Conservation (phyloP, 2,113 vertebrate genomes). For the Corydoras maculifer region DNA sequence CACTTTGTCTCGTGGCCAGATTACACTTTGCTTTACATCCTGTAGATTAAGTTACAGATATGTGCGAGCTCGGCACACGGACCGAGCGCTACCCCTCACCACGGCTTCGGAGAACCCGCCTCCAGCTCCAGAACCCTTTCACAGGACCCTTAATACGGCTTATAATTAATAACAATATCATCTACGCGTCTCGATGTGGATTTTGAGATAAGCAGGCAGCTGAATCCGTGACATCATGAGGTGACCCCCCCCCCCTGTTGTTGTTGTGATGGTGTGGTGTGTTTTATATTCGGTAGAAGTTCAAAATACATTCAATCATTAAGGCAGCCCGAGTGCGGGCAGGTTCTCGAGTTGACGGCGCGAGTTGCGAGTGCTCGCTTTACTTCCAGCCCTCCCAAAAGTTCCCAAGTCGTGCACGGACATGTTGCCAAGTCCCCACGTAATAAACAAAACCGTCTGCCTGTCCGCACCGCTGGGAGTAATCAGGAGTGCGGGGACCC, state of each 20-base stretch:
- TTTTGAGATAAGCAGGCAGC: too few relatives aligned
- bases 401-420: conserved; percentile 12
- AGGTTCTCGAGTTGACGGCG: not conserved
- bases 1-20: conserved; percentile 34
- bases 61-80: not conserved
- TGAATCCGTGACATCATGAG: too few relatives aligned
- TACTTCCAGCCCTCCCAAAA: conserved; percentile 14
- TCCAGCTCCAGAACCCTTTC: too few relatives aligned
- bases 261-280: too few relatives aligned
- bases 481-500: conserved; percentile 17
- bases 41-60: conserved; percentile 37
- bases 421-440: conserved; percentile 22
- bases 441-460: conserved; percentile 19
- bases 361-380: conserved; percentile 8
- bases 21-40: conserved; percentile 26
- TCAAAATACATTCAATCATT: too few relatives aligned
- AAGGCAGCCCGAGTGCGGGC: not conserved
- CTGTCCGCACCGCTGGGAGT: conserved; percentile 22
- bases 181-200: too few relatives aligned
- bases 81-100: too few relatives aligned
- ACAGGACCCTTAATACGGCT: too few relatives aligned
- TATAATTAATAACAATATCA: too few relatives aligned
- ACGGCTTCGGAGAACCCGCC: too few relatives aligned
- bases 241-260: too few relatives aligned
- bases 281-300: too few relatives aligned